These are phyloP conservation scores for Folsomia candida DNA, from an alignment of 2,888 invertebrate species.

Conservation along the genomic window DNA sequence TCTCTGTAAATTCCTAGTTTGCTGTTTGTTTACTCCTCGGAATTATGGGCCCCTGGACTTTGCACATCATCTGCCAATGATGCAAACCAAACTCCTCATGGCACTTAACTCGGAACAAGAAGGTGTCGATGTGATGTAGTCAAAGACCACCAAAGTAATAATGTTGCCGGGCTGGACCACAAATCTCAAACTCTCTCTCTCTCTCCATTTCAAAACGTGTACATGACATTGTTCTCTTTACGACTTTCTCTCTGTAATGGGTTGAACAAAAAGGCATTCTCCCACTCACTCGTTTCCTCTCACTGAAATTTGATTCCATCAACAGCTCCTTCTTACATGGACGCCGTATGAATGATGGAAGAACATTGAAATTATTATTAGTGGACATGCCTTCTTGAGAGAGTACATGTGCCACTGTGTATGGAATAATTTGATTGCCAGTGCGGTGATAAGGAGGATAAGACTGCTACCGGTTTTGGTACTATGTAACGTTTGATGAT, in stretches of 20 bases:
- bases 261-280: too few relatives aligned
- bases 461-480: background rate
- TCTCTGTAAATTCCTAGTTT: constrained; percentile 9
- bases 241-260: background rate
- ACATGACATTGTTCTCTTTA: background rate
- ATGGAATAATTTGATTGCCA: background rate
- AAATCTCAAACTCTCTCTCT: background rate
- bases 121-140: too few relatives aligned
- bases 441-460: too few relatives aligned
- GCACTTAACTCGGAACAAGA: background rate
- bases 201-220: background rate
- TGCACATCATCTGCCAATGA: constrained; percentile 2
- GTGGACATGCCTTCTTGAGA: background rate
- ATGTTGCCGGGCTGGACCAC: constrained; percentile 2
- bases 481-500: background rate
- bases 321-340: too few relatives aligned
- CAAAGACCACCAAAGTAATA: background rate
- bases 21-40: constrained; percentile 4
- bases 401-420: background rate
- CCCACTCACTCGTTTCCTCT: background rate
- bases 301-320: background rate
- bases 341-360: too few relatives aligned
- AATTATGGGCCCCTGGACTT: background rate
- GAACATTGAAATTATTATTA: background rate
- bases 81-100: too few relatives aligned